phyloP scores from a whole-genome alignment of 1,140 invertebrate species.

The Dendroctonus valens region DNA sequence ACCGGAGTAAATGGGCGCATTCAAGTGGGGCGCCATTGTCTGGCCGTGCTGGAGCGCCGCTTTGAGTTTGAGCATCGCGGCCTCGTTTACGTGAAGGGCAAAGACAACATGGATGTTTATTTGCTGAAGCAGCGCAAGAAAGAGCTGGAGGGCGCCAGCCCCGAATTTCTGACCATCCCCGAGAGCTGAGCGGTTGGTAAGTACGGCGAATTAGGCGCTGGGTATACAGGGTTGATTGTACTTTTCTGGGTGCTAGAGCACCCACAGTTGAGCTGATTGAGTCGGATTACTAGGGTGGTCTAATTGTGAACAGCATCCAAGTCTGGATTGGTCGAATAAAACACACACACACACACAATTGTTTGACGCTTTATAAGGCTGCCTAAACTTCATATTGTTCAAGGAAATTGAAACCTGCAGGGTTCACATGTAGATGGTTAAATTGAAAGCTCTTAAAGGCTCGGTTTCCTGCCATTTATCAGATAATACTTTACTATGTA shows the following conservation, averaged over 20 bases:
- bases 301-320: background rate
- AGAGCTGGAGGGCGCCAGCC: constrained; percentile 5
- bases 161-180: constrained; percentile 10
- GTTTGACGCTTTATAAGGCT: too few relatives aligned
- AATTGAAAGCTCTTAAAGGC: too few relatives aligned
- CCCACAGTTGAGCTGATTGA: background rate
- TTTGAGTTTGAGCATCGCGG: constrained; percentile 83
- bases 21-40: constrained; percentile 77
- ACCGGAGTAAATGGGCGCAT: constrained; percentile 83
- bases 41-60: constrained; percentile 61
- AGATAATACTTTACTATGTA: too few relatives aligned
- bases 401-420: too few relatives aligned
- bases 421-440: too few relatives aligned
- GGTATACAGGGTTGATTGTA: too few relatives aligned
- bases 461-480: too few relatives aligned
- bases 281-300: background rate
- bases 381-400: too few relatives aligned
- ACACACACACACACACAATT: too few relatives aligned
- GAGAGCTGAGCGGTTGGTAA: constrained; percentile 1
- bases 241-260: background rate
- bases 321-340: too few relatives aligned
- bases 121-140: constrained; percentile 54
- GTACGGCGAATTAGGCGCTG: background rate
- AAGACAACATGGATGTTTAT: constrained; percentile 91
- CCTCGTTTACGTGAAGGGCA: constrained; percentile 91